Conservation (phyloP, 2,797 vertebrate genomes). For the Hozukius guyotensis region DNA sequence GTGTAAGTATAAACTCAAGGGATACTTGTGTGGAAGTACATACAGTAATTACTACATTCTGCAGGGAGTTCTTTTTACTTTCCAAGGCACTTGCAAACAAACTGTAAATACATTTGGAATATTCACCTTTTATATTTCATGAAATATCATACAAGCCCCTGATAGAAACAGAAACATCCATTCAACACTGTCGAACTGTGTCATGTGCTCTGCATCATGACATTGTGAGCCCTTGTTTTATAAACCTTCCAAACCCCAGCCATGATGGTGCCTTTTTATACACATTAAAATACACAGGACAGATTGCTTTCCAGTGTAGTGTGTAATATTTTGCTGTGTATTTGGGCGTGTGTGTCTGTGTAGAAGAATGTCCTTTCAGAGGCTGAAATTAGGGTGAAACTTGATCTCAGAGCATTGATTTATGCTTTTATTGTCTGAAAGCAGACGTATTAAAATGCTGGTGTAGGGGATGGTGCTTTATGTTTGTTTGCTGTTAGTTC, state of each 20-base stretch:
- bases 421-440: not conserved
- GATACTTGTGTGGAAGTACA: not conserved
- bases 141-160: not conserved
- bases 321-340: not conserved
- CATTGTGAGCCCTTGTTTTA: not conserved
- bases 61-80: not conserved
- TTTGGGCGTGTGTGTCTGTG: not conserved
- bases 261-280: not conserved
- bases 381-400: constrained; percentile 7
- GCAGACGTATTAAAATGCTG: not conserved
- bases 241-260: not conserved
- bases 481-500: not conserved
- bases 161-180: not conserved
- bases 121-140: constrained; percentile 1
- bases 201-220: not conserved
- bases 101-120: not conserved
- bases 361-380: not conserved
- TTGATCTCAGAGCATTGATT: not conserved
- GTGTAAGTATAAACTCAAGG: not conserved
- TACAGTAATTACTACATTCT: not conserved
- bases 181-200: not conserved
- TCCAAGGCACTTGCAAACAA: constrained; percentile 6
- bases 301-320: not conserved
- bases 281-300: not conserved
- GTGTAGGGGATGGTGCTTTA: not conserved